A percentile compares a stretch with the other conserved stretches of the same genome.
phyloP scores from a whole-genome alignment of 2,888 invertebrate species.

The Gortyna flavago region DNA sequence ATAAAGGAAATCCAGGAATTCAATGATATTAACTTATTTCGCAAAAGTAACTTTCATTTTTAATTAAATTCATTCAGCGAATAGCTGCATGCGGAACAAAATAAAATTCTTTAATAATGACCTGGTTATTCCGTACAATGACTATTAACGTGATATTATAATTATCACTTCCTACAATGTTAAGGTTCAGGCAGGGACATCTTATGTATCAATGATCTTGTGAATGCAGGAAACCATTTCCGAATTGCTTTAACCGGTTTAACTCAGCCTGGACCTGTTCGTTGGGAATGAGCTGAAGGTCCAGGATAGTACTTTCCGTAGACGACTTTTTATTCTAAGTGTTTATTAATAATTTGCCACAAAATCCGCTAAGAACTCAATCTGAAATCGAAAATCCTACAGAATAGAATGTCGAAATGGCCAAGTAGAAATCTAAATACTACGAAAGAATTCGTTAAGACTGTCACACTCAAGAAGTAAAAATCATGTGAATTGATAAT shows the following conservation, averaged over 20 bases:
- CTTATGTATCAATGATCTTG: not conserved
- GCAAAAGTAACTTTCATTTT: not conserved
- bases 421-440: not conserved
- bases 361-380: not conserved
- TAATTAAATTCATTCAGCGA: not conserved
- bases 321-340: not conserved
- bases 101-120: slow-evolving; percentile 2
- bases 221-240: not conserved
- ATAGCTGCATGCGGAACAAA: slow-evolving; percentile 21
- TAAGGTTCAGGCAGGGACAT: not conserved
- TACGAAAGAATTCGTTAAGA: not conserved
- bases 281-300: not conserved
- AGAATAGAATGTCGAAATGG: not conserved
- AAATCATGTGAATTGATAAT: not conserved
- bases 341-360: not conserved
- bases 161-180: slow-evolving; percentile 19
- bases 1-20: not conserved
- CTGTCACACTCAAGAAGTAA: not conserved
- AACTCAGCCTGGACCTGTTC: not conserved
- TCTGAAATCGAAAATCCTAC: not conserved
- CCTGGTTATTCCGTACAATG: not conserved
- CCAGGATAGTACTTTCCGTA: too few species aligned
- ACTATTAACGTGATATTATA: not conserved
- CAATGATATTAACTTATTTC: not conserved
- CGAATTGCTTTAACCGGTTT: not conserved